Evolutionary conservation across 2,113 vertebrate species (phyloP).

Genomic region (Barnardius zonarius): DNA sequence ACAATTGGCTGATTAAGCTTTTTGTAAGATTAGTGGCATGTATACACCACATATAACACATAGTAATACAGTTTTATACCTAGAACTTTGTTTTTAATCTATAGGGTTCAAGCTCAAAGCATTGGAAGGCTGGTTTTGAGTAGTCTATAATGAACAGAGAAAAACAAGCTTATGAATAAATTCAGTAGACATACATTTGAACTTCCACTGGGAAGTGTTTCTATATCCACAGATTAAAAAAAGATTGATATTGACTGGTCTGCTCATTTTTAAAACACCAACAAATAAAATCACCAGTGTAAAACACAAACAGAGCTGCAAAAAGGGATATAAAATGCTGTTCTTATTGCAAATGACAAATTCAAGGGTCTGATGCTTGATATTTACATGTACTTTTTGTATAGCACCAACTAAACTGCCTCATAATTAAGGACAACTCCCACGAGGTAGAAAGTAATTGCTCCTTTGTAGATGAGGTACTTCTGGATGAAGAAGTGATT

Average conservation of each 20-base stretch:
- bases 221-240: background rate
- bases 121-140: background rate
- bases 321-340: background rate
- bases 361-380: slow-evolving; percentile 61
- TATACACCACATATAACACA: background rate
- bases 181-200: background rate
- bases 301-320: background rate
- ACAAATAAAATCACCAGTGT: background rate
- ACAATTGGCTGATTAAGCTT: background rate
- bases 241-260: background rate
- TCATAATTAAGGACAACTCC: slow-evolving; percentile 80
- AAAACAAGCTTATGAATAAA: background rate
- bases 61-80: background rate
- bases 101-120: background rate
- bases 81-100: background rate
- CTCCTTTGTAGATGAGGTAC: slow-evolving; percentile 87
- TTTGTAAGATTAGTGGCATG: background rate
- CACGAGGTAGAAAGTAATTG: slow-evolving; percentile 85
- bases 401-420: slow-evolving; percentile 59
- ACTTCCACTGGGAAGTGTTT: background rate
- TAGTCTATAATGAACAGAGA: background rate
- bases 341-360: slow-evolving; percentile 51
- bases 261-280: background rate
- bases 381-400: slow-evolving; percentile 75
- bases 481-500: slow-evolving; percentile 86